Evolutionary conservation across 92 coral and sea anemone species (phyloP).

Genomic region (Bergia sp.): DNA sequence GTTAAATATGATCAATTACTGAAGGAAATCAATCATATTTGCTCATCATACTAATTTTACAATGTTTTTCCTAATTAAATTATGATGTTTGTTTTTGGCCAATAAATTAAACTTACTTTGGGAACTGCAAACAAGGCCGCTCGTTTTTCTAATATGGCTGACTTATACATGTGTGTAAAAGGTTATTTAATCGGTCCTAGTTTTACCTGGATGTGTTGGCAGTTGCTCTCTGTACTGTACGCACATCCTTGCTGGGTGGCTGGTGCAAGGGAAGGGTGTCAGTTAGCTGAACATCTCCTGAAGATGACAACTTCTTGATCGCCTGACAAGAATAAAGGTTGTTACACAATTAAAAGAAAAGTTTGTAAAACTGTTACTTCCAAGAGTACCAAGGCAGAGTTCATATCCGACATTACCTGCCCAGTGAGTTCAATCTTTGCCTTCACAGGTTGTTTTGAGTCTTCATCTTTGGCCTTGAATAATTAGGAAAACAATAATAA

Average conservation of each 20-base stretch:
- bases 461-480: conserved; percentile 73
- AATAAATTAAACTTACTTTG: too few species aligned
- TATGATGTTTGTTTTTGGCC: too few species aligned
- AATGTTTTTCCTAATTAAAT: too few species aligned
- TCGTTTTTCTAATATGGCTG: not conserved
- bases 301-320: not conserved
- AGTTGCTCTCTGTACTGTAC: not conserved
- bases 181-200: not conserved
- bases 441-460: conserved; percentile 62
- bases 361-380: not conserved
- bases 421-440: conserved; percentile 74
- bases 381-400: not conserved
- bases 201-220: conserved; percentile 20
- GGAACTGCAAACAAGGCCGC: too few species aligned
- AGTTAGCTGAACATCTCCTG: not conserved
- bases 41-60: too few species aligned
- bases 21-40: too few species aligned
- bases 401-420: conserved; percentile 48
- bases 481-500: not conserved
- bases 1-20: too few species aligned
- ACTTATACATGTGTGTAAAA: too few species aligned
- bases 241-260: conserved; percentile 22
- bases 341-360: not conserved
- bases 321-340: conserved; percentile 6
- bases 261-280: conserved; percentile 16